Base-by-base conservation (phyloP, 2,797 vertebrate species). In the Acestrorhynchus altus region DNA sequence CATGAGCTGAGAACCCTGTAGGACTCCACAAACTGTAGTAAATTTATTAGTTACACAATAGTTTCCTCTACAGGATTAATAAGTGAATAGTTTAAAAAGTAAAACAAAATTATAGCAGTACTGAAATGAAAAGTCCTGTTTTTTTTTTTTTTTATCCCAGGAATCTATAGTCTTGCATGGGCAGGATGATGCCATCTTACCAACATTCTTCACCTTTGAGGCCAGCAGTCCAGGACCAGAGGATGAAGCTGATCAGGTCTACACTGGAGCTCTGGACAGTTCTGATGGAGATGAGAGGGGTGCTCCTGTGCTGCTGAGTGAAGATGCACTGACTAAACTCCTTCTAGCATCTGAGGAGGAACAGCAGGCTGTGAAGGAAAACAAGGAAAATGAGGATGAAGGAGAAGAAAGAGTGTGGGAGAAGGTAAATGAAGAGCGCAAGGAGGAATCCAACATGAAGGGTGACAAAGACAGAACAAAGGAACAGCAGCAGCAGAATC, bases 221-320 rank as follows among this genome's bases (percentile, higher is more conserved):
- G 85, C 86, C 56, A 87, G 84, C 81, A 91, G 87, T 72, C 89
- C 81, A 47, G 91, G 88, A 56, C 81, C 85, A 56, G 88, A 90
- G 44, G 87, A 91, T 8, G 88, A 90, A 47, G 92, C 54, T 40
- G 61, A 82, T 22, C 9, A 86, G 61, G 76, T 77, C 1, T 75
- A 80, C 4, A 49, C 64, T 42, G 76, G 74, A 35, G 26, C 66
- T 40, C 57, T 85, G 39, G 83, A 40, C 3, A 52, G 10, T 15
- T 22, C 80, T 4, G 79, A 85, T 26, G 78, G 71, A 65, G 85
- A 64, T 8, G 81, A 85, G 15, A 86, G 83, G 77, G 85, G 72
- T 51, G 56, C 82, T 15, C 90, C 92, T 4, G 83, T 93, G 40
- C 85, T 94, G 59, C 31, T 93, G 70, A 93, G 91, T 35, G 90